A percentile compares a stretch with the other conserved stretches of the same genome.
These are phyloP conservation scores for Typhlichthys subterraneus DNA, from an alignment of 2,797 vertebrate genomes.

Conservation along the genomic window DNA sequence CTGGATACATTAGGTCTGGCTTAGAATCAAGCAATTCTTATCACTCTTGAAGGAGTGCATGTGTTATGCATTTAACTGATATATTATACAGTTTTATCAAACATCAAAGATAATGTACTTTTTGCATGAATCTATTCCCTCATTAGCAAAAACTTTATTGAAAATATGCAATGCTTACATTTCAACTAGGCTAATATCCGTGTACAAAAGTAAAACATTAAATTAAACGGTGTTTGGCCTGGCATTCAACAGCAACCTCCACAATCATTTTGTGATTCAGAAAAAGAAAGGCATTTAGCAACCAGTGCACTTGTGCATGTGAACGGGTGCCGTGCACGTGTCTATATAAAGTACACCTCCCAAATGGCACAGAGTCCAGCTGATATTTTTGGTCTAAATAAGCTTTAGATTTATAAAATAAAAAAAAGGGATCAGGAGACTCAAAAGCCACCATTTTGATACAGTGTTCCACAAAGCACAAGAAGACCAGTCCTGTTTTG, in stretches of 20 bases:
- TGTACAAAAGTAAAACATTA: constrained; percentile 56
- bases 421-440: constrained; percentile 36
- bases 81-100: constrained; percentile 61
- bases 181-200: constrained; percentile 39
- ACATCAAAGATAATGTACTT: constrained; percentile 62
- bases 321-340: constrained; percentile 43
- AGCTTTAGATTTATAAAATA: constrained; percentile 27
- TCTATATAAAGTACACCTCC: constrained; percentile 30
- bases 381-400: constrained; percentile 4
- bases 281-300: constrained; percentile 44
- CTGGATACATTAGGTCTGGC: constrained; percentile 54
- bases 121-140: constrained; percentile 66
- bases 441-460: constrained; percentile 19
- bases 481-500: constrained; percentile 41
- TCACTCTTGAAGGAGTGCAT: constrained; percentile 65
- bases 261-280: constrained; percentile 31
- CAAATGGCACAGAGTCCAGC: constrained; percentile 44
- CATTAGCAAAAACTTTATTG: constrained; percentile 50
- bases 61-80: constrained; percentile 56
- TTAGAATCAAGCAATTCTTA: constrained; percentile 43
- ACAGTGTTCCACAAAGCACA: constrained; percentile 37
- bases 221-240: constrained; percentile 35
- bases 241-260: constrained; percentile 36
- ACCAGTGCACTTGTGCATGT: constrained; percentile 44
- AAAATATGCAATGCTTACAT: constrained; percentile 33